Base-by-base conservation (phyloP, 2,888 invertebrate genomes). In the Caenorhabditis imperialis region DNA sequence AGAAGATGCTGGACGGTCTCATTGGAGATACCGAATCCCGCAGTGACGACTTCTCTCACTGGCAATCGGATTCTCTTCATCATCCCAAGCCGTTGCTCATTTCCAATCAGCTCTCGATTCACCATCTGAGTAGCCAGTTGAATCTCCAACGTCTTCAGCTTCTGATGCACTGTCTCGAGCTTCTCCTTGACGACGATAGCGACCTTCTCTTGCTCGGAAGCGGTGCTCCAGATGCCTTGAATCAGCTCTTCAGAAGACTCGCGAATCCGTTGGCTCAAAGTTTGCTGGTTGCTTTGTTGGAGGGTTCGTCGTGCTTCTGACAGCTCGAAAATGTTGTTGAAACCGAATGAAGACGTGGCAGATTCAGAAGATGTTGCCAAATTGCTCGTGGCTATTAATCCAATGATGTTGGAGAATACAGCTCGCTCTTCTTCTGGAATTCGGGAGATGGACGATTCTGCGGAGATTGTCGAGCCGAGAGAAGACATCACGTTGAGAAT, bases 181-280 rank as follows among this genome's bases (percentile, higher is more conserved):
- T 58, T 69, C 45, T 69, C 67, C 7, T 58, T 69, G 18, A 69
- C 45, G 12, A 69, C 45, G 18, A 58, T 38, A 7, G 51, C 51
- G 7, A 44, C 42, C 27, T 45, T 70, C 16, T 72, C 71, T 8
- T 57, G 37, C 3, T 62, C 62, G 18, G 4, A 35, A 2, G 62
- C 62, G 33, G 51, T 53, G 20, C 35, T 69, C 78, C 78, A 78
- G 50, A 75, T 70, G 50, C 75, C 75, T 30, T 62, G 58, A 35
- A 69, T 35, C 6, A 72, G 8, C 45, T 67, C 72, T 55, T 78
- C 78, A 2, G 48, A 48, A 1, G 73, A 42, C 40, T 77, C 69
- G 47, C 55, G 48, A 27, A 69, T 38, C 22, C 30, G 54, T 16
- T 65, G 40, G 0, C 23, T 48, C 42, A 65, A 14, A 40, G 23